These are phyloP conservation scores for Dendroctonus valens DNA, from an alignment of 1,140 invertebrate species.

Conservation along the genomic window DNA sequence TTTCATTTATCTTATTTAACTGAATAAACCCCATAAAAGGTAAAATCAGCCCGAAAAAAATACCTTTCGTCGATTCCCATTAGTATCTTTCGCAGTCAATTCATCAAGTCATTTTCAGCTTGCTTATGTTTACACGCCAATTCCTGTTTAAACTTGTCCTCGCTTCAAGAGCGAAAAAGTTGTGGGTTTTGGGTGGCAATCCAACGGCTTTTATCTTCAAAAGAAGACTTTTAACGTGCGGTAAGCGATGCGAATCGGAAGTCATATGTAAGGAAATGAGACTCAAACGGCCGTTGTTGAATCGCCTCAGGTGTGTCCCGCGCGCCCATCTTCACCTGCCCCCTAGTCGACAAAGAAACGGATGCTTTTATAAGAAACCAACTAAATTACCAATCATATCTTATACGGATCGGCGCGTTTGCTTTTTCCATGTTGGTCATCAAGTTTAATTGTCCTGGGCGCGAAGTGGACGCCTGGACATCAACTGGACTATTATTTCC, in stretches of 20 bases:
- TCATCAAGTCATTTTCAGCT: not conserved
- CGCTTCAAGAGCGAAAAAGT: constrained; percentile 6
- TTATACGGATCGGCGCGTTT: too few relatives aligned
- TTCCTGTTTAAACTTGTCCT: not conserved
- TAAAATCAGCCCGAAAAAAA: too few relatives aligned
- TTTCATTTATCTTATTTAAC: too few relatives aligned
- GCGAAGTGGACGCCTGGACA: too few relatives aligned
- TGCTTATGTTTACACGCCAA: not conserved
- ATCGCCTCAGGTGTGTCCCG: constrained; percentile 39
- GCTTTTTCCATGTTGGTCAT: too few relatives aligned
- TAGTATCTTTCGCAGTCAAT: not conserved
- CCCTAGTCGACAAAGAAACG: constrained; percentile 20
- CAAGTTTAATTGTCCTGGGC: too few relatives aligned
- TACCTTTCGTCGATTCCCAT: too few relatives aligned
- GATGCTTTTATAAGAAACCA: constrained; percentile 15
- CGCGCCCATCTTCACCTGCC: constrained; percentile 32
- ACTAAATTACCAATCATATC: constrained; percentile 11
- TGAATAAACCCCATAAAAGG: too few relatives aligned
- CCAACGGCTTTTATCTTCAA: constrained; percentile 20
- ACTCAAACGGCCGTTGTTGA: constrained; percentile 33
- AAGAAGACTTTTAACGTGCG: constrained; percentile 36
- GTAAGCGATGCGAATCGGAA: constrained; percentile 41
- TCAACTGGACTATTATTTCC: too few relatives aligned
- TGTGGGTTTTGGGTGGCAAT: constrained; percentile 2
- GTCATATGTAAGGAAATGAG: constrained; percentile 42